Percentiles rank a stretch among this genome's conserved stretches.
These are phyloP conservation scores for Leptinotarsa peninsularis DNA, from an alignment of 2,888 invertebrate genomes.

Conservation along the genomic window DNA sequence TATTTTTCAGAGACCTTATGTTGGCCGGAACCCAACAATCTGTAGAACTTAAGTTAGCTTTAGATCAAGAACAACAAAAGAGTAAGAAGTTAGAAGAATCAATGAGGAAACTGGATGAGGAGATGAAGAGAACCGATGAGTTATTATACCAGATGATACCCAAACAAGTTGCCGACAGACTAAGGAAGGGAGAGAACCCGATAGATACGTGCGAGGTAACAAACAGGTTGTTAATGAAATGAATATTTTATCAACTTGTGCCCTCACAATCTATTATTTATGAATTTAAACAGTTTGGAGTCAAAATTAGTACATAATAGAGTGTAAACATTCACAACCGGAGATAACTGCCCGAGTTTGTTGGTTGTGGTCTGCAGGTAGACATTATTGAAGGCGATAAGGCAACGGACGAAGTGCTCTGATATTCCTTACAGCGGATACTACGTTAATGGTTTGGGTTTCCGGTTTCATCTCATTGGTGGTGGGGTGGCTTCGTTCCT, in stretches of 20 bases:
- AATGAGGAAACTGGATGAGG: constrained; percentile 94
- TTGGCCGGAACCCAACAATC: constrained; percentile 97
- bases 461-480: no score
- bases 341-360: no score
- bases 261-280: neutral
- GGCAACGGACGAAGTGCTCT: no score
- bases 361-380: no score
- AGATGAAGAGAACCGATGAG: constrained; percentile 96
- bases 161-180: constrained; percentile 93
- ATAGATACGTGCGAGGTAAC: constrained; percentile 96
- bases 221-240: constrained; percentile 19
- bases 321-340: no score
- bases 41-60: constrained; percentile 92
- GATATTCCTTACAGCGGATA: no score
- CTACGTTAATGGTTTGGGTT: no score
- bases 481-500: no score
- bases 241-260: neutral
- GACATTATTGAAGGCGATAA: no score
- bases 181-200: constrained; percentile 94
- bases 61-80: constrained; percentile 97
- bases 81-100: constrained; percentile 96
- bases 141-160: constrained; percentile 99
- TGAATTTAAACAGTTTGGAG: no score
- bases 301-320: no score
- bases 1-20: constrained; percentile 82